Evolutionary conservation across 2,113 vertebrate species (phyloP), one percentile per base, ranked within the genome.

Genomic region (Pangasianodon hypophthalmus): DNA sequence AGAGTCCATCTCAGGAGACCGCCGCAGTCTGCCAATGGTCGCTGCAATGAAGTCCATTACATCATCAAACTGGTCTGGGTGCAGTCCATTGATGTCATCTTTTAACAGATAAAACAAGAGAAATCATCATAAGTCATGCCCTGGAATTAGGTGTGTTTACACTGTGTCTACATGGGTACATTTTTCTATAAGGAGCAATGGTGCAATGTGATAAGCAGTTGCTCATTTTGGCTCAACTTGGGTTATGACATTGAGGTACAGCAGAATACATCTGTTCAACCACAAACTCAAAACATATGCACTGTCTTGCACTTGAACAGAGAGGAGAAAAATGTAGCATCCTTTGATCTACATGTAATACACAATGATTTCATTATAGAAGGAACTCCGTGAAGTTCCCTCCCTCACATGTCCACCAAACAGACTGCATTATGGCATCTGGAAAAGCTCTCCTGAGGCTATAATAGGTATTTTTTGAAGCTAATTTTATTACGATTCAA

Each of bases 31-130:
- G 93, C 97, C 97, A 88, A 99, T 97, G 90, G 98, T 98, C 84
- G 97, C 97, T 96, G 99, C 95, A 91, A 99, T 99, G 95, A 99
- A 98, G 95, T 98, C 97, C 97, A 99, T 97, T 67, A 98, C 97
- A n/a, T 98, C 97, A 86, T 98, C 97, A 92, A 97, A 97, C 94
- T 98, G 97, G 91, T 98, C 97, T 21, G 97, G 97, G 93, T 97
- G 97, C 88, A 96, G 96, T 91, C 96, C 97, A 52, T 96, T 92
- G 90, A 95, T 95, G 91, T 96, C 97, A 95, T 98, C 98, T 99
- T 96, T 93, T 46, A 96, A 92, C 48, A 90, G 2, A 91, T 26
- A 88, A 79, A 92, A 50, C 9, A 60, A 85, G 24, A 73, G 32
- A 48, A 56, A 60, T 58, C 52, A 86, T 62, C n/a, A 73, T 29